Evolutionary conservation across 2,888 invertebrate genomes (phyloP).

Genomic region (Agrotis puta): DNA sequence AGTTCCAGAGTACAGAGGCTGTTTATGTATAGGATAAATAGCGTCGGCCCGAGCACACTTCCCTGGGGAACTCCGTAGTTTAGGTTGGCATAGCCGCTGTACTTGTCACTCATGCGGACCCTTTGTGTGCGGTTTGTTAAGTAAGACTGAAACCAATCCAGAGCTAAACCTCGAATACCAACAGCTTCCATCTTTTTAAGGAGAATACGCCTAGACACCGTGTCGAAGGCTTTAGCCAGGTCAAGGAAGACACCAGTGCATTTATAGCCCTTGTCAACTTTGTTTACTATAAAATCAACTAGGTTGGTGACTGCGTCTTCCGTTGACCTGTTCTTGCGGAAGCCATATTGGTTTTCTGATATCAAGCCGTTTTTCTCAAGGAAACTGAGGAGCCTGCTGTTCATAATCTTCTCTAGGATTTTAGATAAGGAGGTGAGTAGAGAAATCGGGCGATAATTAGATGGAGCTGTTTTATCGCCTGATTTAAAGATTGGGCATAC

Average conservation of each 20-base stretch:
- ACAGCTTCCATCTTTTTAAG: neutral
- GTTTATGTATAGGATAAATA: neutral
- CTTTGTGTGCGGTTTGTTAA: neutral
- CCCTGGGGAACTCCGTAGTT: neutral
- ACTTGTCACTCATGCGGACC: neutral
- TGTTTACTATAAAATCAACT: neutral
- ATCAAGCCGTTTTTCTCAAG: too few species aligned
- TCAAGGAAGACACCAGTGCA: neutral
- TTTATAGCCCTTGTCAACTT: neutral
- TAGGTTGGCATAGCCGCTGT: neutral
- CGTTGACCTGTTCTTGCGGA: too few species aligned
- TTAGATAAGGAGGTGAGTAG: neutral
- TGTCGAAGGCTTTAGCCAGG: neutral
- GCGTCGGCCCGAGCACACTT: neutral
- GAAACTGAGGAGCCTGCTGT: too few species aligned
- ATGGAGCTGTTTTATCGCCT: neutral
- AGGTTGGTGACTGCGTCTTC: too few species aligned
- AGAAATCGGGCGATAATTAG: neutral
- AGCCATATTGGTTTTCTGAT: too few species aligned
- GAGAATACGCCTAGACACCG: neutral
- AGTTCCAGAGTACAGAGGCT: neutral
- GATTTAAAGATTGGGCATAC: neutral
- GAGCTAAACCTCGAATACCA: neutral
- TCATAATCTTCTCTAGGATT: too few species aligned
- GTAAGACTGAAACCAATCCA: neutral